Percentiles rank a stretch among this genome's conserved stretches.
Evolutionary conservation across 2,797 vertebrate species (phyloP).

Genomic region (Eulemur mongoz): DNA sequence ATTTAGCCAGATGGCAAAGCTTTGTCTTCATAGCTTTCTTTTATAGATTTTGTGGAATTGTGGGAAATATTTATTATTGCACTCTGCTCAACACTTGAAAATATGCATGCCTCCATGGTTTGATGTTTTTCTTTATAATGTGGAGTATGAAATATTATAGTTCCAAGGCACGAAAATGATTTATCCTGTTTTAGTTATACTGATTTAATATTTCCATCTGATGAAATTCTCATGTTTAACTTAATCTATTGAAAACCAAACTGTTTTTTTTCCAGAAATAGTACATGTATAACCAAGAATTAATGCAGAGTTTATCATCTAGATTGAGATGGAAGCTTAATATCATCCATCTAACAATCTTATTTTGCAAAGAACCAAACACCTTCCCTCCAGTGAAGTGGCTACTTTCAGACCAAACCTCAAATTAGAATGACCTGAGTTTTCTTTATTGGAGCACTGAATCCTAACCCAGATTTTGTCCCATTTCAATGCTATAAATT

Average conservation of each 20-base stretch:
- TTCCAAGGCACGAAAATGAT: neutral
- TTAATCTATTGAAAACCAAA: neutral
- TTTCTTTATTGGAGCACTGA: neutral
- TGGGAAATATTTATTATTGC: neutral
- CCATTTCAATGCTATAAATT: neutral
- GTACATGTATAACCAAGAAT: neutral
- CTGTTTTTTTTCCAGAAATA: neutral
- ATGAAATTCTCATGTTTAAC: neutral
- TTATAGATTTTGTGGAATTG: neutral
- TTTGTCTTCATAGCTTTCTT: constrained; percentile 30
- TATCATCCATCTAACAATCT: neutral
- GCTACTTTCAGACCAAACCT: neutral
- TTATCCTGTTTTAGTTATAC: neutral
- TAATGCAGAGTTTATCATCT: neutral
- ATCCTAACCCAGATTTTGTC: neutral
- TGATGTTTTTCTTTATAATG: neutral
- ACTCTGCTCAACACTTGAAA: neutral
- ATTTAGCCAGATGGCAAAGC: neutral
- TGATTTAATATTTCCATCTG: neutral
- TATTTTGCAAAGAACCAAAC: neutral
- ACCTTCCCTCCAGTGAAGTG: neutral
- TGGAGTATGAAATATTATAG: neutral
- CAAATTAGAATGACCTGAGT: neutral
- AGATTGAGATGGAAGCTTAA: neutral
- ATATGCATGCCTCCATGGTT: neutral